Evolutionary conservation across 2,888 invertebrate genomes (phyloP).

Genomic region (Drosophila setosimentum): DNA sequence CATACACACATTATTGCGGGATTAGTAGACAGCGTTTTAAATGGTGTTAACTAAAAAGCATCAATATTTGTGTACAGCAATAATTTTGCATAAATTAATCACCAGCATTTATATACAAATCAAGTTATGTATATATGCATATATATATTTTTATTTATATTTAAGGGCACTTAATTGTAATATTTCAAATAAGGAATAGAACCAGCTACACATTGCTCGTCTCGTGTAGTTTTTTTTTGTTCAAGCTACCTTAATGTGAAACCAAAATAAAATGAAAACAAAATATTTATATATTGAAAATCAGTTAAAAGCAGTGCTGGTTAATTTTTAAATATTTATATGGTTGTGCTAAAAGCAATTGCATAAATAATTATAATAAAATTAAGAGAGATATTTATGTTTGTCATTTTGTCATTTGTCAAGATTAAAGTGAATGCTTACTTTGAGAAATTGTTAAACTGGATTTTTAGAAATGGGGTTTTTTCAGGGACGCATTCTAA

Average conservation of each 20-base stretch:
- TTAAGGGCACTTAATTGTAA: conserved; percentile 24
- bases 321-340: conserved; percentile 10
- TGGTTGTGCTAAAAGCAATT: conserved; percentile 27
- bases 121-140: conserved; percentile 25
- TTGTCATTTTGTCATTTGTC: background rate
- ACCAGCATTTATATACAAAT: conserved; percentile 69
- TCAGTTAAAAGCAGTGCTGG: conserved; percentile 32
- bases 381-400: conserved; percentile 2
- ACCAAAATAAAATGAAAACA: conserved; percentile 14
- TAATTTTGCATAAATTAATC: conserved; percentile 58
- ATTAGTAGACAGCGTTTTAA: conserved; percentile 73
- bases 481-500: background rate
- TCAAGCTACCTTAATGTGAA: conserved; percentile 27
- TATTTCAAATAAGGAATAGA: conserved; percentile 15
- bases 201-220: conserved; percentile 55
- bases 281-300: conserved; percentile 7
- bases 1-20: conserved; percentile 18
- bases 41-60: conserved; percentile 54
- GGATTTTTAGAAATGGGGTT: background rate
- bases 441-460: background rate
- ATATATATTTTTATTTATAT: conserved; percentile 22
- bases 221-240: conserved; percentile 36
- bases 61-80: conserved; percentile 53
- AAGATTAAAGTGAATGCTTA: background rate
- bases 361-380: conserved; percentile 8